These are phyloP conservation scores for Oryzias curvinotus DNA, from an alignment of 2,113 vertebrate species.

Conservation along the genomic window DNA sequence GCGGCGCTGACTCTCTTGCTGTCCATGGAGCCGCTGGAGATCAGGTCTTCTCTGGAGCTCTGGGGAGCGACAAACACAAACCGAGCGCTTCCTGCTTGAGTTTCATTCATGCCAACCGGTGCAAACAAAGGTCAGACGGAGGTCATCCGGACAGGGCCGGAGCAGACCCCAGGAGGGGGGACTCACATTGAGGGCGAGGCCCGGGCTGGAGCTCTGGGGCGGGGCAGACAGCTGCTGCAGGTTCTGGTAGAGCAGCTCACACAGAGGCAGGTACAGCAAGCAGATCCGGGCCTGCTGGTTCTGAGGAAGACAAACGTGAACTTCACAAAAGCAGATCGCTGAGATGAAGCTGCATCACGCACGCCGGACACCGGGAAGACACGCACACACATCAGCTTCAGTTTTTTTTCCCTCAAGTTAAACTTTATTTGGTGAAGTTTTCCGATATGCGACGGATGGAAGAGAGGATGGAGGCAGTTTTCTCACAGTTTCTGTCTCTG, in stretches of 20 bases:
- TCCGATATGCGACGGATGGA: no score
- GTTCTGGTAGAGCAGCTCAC: conserved; percentile 91
- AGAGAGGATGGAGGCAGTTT: no score
- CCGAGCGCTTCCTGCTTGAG: neutral
- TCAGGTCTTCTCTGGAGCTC: conserved; percentile 89
- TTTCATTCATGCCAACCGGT: neutral
- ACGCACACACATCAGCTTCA: no score
- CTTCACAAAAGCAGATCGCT: neutral
- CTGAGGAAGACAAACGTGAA: conserved; percentile 67
- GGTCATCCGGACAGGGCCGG: no score
- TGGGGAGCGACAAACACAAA: conserved; percentile 47
- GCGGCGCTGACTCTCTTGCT: conserved; percentile 82
- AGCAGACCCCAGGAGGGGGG: neutral
- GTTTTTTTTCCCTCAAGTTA: no score
- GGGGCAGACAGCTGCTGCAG: conserved; percentile 81
- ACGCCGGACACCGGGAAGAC: no score
- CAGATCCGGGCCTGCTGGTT: conserved; percentile 95
- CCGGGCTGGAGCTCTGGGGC: conserved; percentile 46
- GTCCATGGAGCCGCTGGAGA: conserved; percentile 75
- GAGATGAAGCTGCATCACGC: neutral
- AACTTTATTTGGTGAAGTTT: no score
- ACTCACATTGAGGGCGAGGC: conserved; percentile 68
- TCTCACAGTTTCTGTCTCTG: no score
- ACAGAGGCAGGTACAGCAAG: conserved; percentile 89
- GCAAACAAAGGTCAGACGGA: no score